These are phyloP conservation scores for Ailurus styani DNA, from an alignment of 2,113 vertebrate genomes.

Conservation along the genomic window DNA sequence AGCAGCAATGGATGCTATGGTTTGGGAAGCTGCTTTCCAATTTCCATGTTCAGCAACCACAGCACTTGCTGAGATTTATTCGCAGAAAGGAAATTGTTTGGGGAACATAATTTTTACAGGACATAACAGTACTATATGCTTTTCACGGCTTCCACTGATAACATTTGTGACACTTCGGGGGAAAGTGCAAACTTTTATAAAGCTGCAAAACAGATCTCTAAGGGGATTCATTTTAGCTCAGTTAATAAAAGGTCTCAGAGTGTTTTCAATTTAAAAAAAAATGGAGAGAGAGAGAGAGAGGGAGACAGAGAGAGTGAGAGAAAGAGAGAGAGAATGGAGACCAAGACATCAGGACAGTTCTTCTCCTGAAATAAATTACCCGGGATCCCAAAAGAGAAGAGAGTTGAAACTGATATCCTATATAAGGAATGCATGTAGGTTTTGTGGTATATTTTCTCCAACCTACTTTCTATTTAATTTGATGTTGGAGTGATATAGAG, in stretches of 20 bases:
- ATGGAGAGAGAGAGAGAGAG: background rate
- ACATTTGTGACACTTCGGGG: conserved; percentile 48
- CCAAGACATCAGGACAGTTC: background rate
- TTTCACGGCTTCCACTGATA: conserved; percentile 50
- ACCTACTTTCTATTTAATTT: background rate
- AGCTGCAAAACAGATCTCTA: conserved; percentile 28
- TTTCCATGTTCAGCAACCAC: conserved; percentile 50
- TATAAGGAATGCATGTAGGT: background rate
- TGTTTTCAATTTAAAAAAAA: conserved; percentile 11
- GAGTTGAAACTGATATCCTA: background rate
- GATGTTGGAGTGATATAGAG: background rate
- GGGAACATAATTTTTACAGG: conserved; percentile 61
- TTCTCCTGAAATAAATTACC: conserved; percentile 31
- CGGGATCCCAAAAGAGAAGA: background rate
- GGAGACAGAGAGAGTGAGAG: background rate
- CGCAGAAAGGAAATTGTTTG: conserved; percentile 48
- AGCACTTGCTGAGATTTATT: conserved; percentile 54
- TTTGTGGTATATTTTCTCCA: background rate
- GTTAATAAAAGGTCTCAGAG: conserved; percentile 56
- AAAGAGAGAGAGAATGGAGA: background rate
- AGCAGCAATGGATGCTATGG: background rate
- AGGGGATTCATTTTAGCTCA: conserved; percentile 28
- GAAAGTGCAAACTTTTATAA: conserved; percentile 59
- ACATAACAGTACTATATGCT: conserved; percentile 13
- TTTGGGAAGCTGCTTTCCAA: conserved; percentile 49